Evolutionary conservation across 2,888 invertebrate species (phyloP), one percentile per base, ranked within the genome.

Genomic region (Watsonalla binaria): DNA sequence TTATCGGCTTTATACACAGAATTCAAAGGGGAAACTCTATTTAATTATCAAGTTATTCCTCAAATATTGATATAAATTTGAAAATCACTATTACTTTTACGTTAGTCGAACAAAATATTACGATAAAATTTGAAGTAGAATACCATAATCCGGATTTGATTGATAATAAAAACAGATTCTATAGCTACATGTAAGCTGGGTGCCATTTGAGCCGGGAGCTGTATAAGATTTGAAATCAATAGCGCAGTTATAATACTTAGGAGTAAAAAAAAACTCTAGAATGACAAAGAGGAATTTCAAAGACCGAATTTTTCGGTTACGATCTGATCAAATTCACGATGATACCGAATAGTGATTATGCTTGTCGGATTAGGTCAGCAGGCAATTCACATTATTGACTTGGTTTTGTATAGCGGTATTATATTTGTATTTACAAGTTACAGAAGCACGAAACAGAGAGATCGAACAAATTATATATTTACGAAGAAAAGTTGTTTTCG

Each of bases 401-500:
- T 37, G 37, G 14, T 14, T 49, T 39, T 49, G 37, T 53, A 48
- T 61, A 58, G 58, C 58, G 54, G 60, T 58, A 24, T 24, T 24
- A 24, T 57, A 55, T 51, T 56, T 53, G 52, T 61, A 62, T 51
- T 54, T 62, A 57, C 54, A 51, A 39, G 50, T 53, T 51, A 51
- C 63, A 63, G 58, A 54, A 59, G 59, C 63, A 54, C 11, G 53
- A 61, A 55, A 52, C 63, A 55, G 56, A 57, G 61, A 59, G 61
- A 62, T 64, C 63, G 65, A 57, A 53, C 52, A 58, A 64, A 67
- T 68, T 61, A 63, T 49, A 57, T 54, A 47, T 46, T 56, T 55
- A 56, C 48, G 11, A 42, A 42, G 8, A 37, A 8, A 8, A 37
- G 59, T 60, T 60, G 52, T 59, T 48, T 51, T 55, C 52, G 55